Evolutionary conservation across 1,140 invertebrate genomes (phyloP).

Genomic region (Trachymyrmex cornetzi): DNA sequence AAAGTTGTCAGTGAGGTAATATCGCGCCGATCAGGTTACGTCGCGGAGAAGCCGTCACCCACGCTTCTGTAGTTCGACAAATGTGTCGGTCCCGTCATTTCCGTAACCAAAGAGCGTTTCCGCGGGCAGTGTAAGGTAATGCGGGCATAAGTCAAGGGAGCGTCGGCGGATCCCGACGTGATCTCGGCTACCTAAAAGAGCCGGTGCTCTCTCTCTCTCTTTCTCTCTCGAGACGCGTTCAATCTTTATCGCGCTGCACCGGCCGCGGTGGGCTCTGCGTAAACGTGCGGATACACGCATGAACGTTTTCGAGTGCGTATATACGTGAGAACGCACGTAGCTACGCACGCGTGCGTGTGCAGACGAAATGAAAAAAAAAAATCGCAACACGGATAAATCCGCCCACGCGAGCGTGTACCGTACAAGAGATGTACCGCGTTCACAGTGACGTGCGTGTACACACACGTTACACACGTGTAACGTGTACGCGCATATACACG

Average conservation of each 20-base stretch:
- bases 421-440: conserved; percentile 47
- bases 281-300: not conserved
- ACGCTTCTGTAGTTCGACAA: conserved; percentile 14
- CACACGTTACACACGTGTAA: conserved; percentile 1
- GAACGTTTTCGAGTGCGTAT: conserved; percentile 64
- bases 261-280: conserved; percentile 11
- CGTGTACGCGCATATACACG: conserved; percentile 33
- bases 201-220: conserved; percentile 7
- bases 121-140: conserved; percentile 44
- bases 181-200: conserved; percentile 70
- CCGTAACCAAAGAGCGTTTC: conserved; percentile 32
- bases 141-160: conserved; percentile 50
- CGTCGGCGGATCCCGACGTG: conserved; percentile 61
- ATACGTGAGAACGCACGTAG: not conserved
- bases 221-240: conserved; percentile 20
- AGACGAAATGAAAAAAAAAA: conserved; percentile 44
- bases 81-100: conserved; percentile 20
- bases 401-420: conserved; percentile 69
- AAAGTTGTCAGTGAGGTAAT: not conserved
- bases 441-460: conserved; percentile 32
- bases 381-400: conserved; percentile 66
- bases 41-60: conserved; percentile 5
- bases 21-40: not conserved
- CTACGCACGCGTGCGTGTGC: not conserved
- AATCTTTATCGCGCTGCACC: conserved; percentile 66